phyloP scores from a whole-genome alignment of 1,140 invertebrate species.

The Popillia japonica region DNA sequence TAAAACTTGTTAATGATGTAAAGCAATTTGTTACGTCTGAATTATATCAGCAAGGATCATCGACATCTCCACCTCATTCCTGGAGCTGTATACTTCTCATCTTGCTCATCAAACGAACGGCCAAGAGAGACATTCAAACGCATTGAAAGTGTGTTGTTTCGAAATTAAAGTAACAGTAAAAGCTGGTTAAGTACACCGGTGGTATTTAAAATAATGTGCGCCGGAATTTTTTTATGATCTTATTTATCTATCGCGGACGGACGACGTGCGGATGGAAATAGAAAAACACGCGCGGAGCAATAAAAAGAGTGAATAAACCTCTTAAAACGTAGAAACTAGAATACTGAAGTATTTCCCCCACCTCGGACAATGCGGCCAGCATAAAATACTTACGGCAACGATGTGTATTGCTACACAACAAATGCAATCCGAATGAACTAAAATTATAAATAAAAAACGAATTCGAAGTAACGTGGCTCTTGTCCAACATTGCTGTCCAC shows the following conservation, averaged over 20 bases:
- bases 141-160: constrained; percentile 29
- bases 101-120: constrained; percentile 11
- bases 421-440: constrained; percentile 28
- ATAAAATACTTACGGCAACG: constrained; percentile 22
- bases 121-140: constrained; percentile 27
- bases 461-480: constrained; percentile 18
- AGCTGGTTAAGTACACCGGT: constrained; percentile 30
- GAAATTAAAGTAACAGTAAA: constrained; percentile 33
- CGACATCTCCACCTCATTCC: constrained; percentile 23
- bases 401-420: constrained; percentile 3
- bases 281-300: constrained; percentile 29
- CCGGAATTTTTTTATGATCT: constrained; percentile 31
- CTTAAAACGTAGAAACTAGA: constrained; percentile 29
- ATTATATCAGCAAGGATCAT: constrained; percentile 31
- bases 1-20: constrained; percentile 1
- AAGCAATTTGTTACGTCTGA: constrained; percentile 27
- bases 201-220: constrained; percentile 33
- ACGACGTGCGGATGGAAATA: constrained; percentile 28
- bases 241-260: constrained; percentile 32
- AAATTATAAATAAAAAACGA: constrained; percentile 26
- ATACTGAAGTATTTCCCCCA: constrained; percentile 20
- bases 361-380: not conserved
- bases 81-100: constrained; percentile 1
- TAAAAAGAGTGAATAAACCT: constrained; percentile 33
- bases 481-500: constrained; percentile 23